Evolutionary conservation across 2,113 vertebrate species (phyloP).

Genomic region (Oryzias curvinotus): DNA sequence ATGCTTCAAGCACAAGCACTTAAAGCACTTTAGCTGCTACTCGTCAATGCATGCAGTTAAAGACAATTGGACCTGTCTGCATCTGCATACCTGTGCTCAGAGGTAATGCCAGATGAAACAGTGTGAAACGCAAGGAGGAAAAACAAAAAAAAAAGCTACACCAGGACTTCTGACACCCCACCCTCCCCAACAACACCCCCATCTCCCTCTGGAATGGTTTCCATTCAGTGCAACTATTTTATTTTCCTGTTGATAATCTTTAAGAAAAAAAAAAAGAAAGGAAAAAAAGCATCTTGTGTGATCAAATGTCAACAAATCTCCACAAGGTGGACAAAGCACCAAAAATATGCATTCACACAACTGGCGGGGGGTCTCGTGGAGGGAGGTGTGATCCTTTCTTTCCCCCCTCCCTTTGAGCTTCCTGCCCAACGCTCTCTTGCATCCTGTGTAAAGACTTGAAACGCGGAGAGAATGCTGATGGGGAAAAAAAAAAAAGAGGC

Average conservation of each 20-base stretch:
- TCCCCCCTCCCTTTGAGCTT: conserved; percentile 36
- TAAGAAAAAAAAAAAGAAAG: conserved; percentile 29
- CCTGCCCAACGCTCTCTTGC: conserved; percentile 61
- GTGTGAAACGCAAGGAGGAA: conserved; percentile 55
- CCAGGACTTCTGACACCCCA: conserved; percentile 63
- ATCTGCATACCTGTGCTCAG: conserved; percentile 51
- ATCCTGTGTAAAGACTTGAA: conserved; percentile 81
- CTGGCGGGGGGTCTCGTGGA: conserved; percentile 57
- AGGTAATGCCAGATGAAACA: conserved; percentile 53
- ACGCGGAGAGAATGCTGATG: conserved; percentile 61
- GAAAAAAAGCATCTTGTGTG: conserved; percentile 42
- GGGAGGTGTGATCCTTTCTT: conserved; percentile 40
- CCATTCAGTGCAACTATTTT: conserved; percentile 66
- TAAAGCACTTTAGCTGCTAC: conserved; percentile 79
- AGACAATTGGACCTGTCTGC: conserved; percentile 64
- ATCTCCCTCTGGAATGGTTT: conserved; percentile 3
- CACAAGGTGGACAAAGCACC: conserved; percentile 70
- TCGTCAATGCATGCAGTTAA: conserved; percentile 66
- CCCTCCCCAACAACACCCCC: conserved; percentile 20
- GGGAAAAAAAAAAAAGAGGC: conserved; percentile 32
- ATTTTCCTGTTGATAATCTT: conserved; percentile 48
- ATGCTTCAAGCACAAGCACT: conserved; percentile 80
- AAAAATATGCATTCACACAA: conserved; percentile 70
- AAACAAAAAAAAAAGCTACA: conserved; percentile 57
- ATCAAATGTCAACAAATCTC: conserved; percentile 69